These are phyloP conservation scores for Halichoeres trimaculatus DNA, from an alignment of 2,113 vertebrate species.

Conservation along the genomic window DNA sequence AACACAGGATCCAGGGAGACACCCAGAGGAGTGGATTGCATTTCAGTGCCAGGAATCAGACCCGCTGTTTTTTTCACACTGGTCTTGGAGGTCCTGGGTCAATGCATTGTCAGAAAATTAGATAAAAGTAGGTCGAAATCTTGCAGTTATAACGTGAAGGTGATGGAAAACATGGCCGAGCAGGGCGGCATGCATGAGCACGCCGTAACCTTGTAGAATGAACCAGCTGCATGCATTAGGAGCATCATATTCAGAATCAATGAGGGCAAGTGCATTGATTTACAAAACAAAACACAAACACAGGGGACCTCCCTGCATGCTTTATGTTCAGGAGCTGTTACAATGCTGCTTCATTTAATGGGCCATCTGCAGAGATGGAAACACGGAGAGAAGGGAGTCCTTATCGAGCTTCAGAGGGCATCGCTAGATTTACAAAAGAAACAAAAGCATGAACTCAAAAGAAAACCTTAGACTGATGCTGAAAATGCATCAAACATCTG, in stretches of 20 bases:
- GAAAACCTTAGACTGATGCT: too few species aligned
- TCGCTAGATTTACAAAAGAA: too few species aligned
- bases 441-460: too few species aligned
- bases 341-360: not conserved
- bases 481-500: too few species aligned
- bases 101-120: constrained; percentile 20
- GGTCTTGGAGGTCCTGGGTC: constrained; percentile 23
- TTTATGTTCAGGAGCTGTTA: constrained; percentile 34
- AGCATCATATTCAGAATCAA: constrained; percentile 67
- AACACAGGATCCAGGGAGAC: constrained; percentile 59
- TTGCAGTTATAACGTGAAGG: constrained; percentile 1
- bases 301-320: constrained; percentile 22
- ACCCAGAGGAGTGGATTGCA: constrained; percentile 67
- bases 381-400: too few species aligned
- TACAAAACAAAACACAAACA: constrained; percentile 68
- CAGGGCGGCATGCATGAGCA: constrained; percentile 64
- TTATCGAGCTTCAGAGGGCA: too few species aligned
- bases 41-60: constrained; percentile 73
- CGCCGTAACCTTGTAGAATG: constrained; percentile 52
- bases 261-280: constrained; percentile 70
- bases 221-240: constrained; percentile 52
- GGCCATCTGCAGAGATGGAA: constrained; percentile 5
- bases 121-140: constrained; percentile 47
- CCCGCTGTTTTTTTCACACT: constrained; percentile 4
- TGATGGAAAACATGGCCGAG: constrained; percentile 47